These are phyloP conservation scores for Xenopus laevis DNA, from an alignment of 2,113 vertebrate species.

Conservation along the genomic window DNA sequence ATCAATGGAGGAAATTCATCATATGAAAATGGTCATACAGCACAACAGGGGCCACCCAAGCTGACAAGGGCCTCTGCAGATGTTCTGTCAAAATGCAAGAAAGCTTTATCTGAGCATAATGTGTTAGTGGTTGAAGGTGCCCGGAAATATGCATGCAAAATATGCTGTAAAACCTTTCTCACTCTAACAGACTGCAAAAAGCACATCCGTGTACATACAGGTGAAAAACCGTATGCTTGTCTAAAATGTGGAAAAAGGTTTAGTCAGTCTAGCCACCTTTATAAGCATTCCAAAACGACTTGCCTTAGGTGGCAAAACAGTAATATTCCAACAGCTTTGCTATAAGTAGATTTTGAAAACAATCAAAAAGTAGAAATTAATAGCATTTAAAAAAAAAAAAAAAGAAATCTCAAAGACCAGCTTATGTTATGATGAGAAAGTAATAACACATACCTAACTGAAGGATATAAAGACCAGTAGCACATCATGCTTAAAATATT, in stretches of 20 bases:
- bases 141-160: slow-evolving; percentile 94
- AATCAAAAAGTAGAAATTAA: not conserved
- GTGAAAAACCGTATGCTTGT: slow-evolving; percentile 93
- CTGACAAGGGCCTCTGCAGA: slow-evolving; percentile 91
- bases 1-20: slow-evolving; percentile 70
- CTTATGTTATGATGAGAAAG: not conserved
- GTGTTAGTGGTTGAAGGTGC: slow-evolving; percentile 94
- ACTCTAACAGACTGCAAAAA: slow-evolving; percentile 97
- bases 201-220: slow-evolving; percentile 94
- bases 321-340: slow-evolving; percentile 82
- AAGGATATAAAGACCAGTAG: not conserved
- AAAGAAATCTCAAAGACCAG: slow-evolving; percentile 14
- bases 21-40: slow-evolving; percentile 62
- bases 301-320: slow-evolving; percentile 95
- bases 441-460: not conserved
- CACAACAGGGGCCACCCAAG: slow-evolving; percentile 75
- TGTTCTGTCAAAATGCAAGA: slow-evolving; percentile 94
- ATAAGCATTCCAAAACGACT: slow-evolving; percentile 97
- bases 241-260: slow-evolving; percentile 96
- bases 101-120: slow-evolving; percentile 95
- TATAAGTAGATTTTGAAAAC: slow-evolving; percentile 56
- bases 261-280: slow-evolving; percentile 95
- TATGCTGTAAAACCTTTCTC: slow-evolving; percentile 97
- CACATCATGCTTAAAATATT: slow-evolving; percentile 2
- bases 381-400: not conserved